Evolutionary conservation across 2,797 vertebrate species (phyloP), one percentile per base, ranked within the genome.

Genomic region (Pteropus rufus): DNA sequence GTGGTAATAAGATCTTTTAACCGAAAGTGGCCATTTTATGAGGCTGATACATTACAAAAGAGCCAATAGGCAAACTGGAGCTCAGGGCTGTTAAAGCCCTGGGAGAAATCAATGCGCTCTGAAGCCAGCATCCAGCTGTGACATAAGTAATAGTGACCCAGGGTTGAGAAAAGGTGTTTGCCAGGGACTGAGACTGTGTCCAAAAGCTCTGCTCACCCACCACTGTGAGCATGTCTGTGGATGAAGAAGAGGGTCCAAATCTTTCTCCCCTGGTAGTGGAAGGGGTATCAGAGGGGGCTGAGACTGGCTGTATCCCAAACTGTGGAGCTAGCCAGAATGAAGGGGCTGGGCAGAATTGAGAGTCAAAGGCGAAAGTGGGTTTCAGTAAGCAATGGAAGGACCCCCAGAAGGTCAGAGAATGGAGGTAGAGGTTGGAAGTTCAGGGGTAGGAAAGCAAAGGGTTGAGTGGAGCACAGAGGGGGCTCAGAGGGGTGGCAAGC

Each of bases 1-100:
- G 97, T 98, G 96, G 91, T 98, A 97, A 98, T 98, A 95, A 97
- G 97, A 98, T 97, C 97, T 97, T 97, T 98, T 96, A 97, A 97
- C 97, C 52, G n/a, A 91, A 98, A 97, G 84, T 95, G 96, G 93
- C 94, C 96, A 91, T 96, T 97, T 97, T 97, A 97, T 85, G 87
- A 97, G 95, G 75, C 67, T 92, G 73, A 96, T 76, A 60, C 56
- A 89, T 91, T 90, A 93, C 58, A 84, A 91, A 91, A 70, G 58
- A 90, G 93, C 94, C 93, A 97, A 95, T 64, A 96, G 90, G 89
- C 95, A 95, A 96, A 95, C 76, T 65, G 29, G 89, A 96, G 80
- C 70, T 52, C 36, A 5, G 65, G 56, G 31, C 94, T 93, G 95
- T 97, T 95, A 84, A 97, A 95, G 89, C 72, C 89, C 91, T 91